Conservation (phyloP, 2,888 invertebrate species). For the Lithosia quadra region DNA sequence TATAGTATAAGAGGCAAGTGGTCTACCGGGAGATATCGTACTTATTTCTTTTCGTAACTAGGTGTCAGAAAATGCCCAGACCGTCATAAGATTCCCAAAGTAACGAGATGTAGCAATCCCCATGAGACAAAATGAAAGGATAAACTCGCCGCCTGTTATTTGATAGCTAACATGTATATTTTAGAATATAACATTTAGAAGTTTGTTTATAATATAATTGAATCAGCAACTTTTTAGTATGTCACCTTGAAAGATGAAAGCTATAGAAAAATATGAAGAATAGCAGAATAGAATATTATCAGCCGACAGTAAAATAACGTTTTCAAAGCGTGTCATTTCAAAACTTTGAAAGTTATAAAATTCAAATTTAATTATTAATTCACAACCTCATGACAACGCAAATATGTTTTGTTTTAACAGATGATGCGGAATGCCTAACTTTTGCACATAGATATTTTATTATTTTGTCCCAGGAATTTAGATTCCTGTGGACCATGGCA, state of each 20-base stretch:
- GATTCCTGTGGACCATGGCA: background rate
- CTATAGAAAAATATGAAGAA: too few species aligned
- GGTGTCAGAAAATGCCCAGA: slow-evolving; percentile 33
- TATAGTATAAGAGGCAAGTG: background rate
- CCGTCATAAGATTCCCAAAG: slow-evolving; percentile 29
- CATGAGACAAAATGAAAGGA: slow-evolving; percentile 28
- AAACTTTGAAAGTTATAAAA: too few species aligned
- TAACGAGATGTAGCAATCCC: slow-evolving; percentile 28
- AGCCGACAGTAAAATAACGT: too few species aligned
- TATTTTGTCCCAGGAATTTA: background rate
- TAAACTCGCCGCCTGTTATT: slow-evolving; percentile 7
- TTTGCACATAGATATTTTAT: background rate
- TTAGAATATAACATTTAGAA: background rate
- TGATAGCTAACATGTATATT: slow-evolving; percentile 1
- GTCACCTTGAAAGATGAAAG: too few species aligned
- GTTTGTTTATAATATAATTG: too few species aligned
- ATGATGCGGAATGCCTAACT: too few species aligned
- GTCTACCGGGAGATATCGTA: background rate
- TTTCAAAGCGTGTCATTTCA: too few species aligned
- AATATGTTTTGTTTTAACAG: too few species aligned
- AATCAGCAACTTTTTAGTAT: too few species aligned
- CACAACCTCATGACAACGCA: too few species aligned
- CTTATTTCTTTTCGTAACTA: slow-evolving; percentile 28
- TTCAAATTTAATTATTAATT: too few species aligned
- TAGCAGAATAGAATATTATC: too few species aligned